Evolutionary conservation across 2,888 invertebrate species (phyloP), one percentile per base, ranked within the genome.

Genomic region (Parasteatoda lunata): DNA sequence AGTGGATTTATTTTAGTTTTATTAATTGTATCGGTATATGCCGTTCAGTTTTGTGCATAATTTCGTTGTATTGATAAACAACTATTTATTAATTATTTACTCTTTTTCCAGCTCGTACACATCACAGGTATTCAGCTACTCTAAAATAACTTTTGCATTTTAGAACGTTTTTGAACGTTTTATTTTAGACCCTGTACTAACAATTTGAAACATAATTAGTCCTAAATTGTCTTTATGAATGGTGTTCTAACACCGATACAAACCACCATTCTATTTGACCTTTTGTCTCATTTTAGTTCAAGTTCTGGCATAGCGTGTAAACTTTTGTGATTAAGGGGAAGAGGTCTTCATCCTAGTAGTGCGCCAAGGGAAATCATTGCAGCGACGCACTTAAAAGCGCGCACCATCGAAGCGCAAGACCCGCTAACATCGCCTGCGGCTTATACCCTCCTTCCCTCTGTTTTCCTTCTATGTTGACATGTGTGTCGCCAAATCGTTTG

Each of bases 301-400:
- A 59, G 11, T 54, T 54, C 11, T 54, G 5, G 48, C 54, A 51
- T 45, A 48, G 77, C 77, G 66, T 80, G 72, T 80, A 80, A 72
- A 72, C 66, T 65, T 66, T 47, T 72, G 73, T 80, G 80, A 80
- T 80, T 80, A 80, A 80, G 80, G 51, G 72, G 45, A 15, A n/a
- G 15, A 13, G 47, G 48, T 45, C 4, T 8, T 49, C n/a, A n/a
- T 45, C 51, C 47, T 11, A 54, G 47, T 11, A 45, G 69, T 4
- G 52, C 54, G 72, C 72, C 72, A 51, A 72, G 64, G 80, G 80
- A 80, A 80, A 80, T 80, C 80, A 80, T 80, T 47, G 71, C 72
- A 45, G 48, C 72, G 65, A 72, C 80, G 72, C 80, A 80, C 80
- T 80, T 80, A 80, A 72, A 72, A 72, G 72, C 65, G 72, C 66